Evolutionary conservation across 2,797 vertebrate genomes (phyloP), one percentile per base, ranked within the genome.

Genomic region (Sebastolobus alascanus): DNA sequence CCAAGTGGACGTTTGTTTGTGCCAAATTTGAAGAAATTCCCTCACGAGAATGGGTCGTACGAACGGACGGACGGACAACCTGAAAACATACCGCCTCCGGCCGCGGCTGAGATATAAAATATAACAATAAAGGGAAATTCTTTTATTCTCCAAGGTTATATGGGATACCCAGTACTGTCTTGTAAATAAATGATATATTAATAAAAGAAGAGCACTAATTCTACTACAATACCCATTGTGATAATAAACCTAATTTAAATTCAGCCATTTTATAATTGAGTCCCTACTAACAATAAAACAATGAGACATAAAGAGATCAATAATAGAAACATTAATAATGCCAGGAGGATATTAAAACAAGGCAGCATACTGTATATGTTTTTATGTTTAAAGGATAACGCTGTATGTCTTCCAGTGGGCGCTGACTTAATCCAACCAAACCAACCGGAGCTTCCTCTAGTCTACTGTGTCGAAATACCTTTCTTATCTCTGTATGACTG

Each of bases 381-480:
- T 18, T 2, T 56, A 6, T 33, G 46, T 58, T 33, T 61, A 8
- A 83, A 63, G 56, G 67, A 61, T 67, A 68, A 66, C 54, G 64
- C 75, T 72, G 68, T 29, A 82, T 82, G 73, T 80, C 68, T 13
- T 56, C 61, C 40, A 68, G 52, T 71, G 75, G 64, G 59, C 73
- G 22, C 60, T 38, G 58, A 78, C 46, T 72, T 6, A 55, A 73
- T 55, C 25, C 29, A 71, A 66, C 37, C 58, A 55, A 76, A 52
- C 25, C 29, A 68, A 66, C 43, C 58, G 12, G 71, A 67, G 68
- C 31, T 29, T 69, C 55, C 18, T 64, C 40, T 25, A 25, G 25
- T 25, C 25, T 14, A 12, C 22, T 38, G 52, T 68, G 76, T 50
- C 16, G 5, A 35, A 65, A 55, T 5, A 9, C 38, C 69, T 64